Percentiles rank a stretch among this genome's conserved stretches.
phyloP scores from a whole-genome alignment of 1,140 invertebrate species.

The Caenorhabditis tropicalis region DNA sequence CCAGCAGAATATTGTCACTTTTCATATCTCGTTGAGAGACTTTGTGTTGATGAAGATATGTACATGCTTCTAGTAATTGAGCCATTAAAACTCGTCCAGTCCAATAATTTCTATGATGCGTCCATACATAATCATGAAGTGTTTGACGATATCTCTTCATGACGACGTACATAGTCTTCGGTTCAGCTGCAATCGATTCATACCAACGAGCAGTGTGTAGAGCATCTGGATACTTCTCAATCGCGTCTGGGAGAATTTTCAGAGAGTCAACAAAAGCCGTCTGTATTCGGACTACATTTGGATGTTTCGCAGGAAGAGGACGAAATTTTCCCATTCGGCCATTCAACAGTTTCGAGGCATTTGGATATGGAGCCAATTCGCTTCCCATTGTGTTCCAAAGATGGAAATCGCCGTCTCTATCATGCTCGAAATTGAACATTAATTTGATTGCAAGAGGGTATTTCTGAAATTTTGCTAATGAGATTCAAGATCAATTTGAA shows the following conservation, averaged over 20 bases:
- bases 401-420: slow-evolving; percentile 27
- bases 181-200: slow-evolving; percentile 47
- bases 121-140: slow-evolving; percentile 49
- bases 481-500: not conserved
- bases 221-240: slow-evolving; percentile 51
- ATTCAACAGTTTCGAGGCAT: slow-evolving; percentile 34
- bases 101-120: slow-evolving; percentile 52
- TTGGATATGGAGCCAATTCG: slow-evolving; percentile 56
- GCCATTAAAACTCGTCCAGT: slow-evolving; percentile 54
- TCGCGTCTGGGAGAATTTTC: slow-evolving; percentile 50
- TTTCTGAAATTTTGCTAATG: slow-evolving; percentile 11
- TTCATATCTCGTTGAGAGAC: slow-evolving; percentile 59
- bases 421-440: slow-evolving; percentile 59
- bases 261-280: slow-evolving; percentile 57
- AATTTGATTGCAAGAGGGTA: slow-evolving; percentile 59
- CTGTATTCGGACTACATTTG: slow-evolving; percentile 54
- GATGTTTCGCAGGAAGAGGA: slow-evolving; percentile 55
- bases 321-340: slow-evolving; percentile 51
- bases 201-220: slow-evolving; percentile 51
- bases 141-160: slow-evolving; percentile 60
- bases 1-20: slow-evolving; percentile 56
- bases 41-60: slow-evolving; percentile 53
- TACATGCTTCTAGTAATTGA: slow-evolving; percentile 57
- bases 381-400: slow-evolving; percentile 55
- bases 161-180: slow-evolving; percentile 56